Base-by-base conservation (phyloP, 2,113 vertebrate genomes). In the Ictalurus furcatus region DNA sequence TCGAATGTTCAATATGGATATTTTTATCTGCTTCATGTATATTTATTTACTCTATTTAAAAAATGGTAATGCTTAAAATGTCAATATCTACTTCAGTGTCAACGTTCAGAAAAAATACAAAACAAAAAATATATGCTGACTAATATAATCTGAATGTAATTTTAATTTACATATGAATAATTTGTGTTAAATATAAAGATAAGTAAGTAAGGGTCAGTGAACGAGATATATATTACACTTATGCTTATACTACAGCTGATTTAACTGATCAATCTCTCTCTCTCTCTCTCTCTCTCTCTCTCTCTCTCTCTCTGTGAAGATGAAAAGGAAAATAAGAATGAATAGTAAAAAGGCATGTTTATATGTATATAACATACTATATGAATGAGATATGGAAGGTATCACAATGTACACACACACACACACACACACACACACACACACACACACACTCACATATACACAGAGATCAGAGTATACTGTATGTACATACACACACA, bases 381-480 rank as follows among this genome's bases (percentile, higher is more conserved):
- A 54, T 54, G 48, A 54, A 30, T 52, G 48, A 30, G 48, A 80
- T 80, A 69, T 63, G 5, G 52, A n/a, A 30, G 40, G 59, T 37
- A 73, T 69, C 61, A 84, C 30, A 44, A 23, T 23, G 6, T 8
- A n/a, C 40, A 65, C 76, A 28, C 78, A 48, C 30, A 11, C 65
- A 44, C 23, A 85, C 44, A 30, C 65, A 40, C 56, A 30, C 80
- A 88, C 28, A 21, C 83, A 40, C 73, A 69, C 48, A 69, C 3
- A 65, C 76, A 28, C 78, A 48, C 30, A 9, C 65, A 40, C 23
- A 85, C 44, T 23, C 65, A 40, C 56, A 30, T 67, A 88, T 28
- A 21, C 83, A 40, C 73, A 69, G 25, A 71, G 40, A 93, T 94
- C 92, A 94, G 93, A 95, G 95, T 95, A 95, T 92, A 96, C 95